Evolutionary conservation across 2,797 vertebrate species (phyloP).

Genomic region (Gadopsis bispinosus): DNA sequence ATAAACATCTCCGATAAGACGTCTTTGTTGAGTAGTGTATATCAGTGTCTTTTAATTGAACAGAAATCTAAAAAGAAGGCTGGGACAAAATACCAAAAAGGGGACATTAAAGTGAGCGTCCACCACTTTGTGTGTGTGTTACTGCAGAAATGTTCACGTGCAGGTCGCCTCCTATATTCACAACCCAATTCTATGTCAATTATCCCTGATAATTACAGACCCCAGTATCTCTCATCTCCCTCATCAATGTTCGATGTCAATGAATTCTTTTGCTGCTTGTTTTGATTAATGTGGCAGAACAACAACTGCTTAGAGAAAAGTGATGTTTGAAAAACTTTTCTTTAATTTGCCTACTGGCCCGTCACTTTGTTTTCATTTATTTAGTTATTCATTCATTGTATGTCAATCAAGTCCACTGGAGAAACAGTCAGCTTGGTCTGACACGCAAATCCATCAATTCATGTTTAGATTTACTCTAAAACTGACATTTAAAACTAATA

Average conservation of each 20-base stretch:
- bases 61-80: constrained; percentile 37
- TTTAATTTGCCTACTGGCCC: neutral
- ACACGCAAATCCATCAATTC: neutral
- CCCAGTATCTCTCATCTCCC: constrained; percentile 1
- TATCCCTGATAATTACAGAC: constrained; percentile 61
- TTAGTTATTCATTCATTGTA: constrained; percentile 1
- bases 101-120: neutral
- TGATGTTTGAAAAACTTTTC: neutral
- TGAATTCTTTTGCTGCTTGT: neutral
- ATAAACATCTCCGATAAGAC: constrained; percentile 68
- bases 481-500: neutral
- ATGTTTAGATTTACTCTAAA: constrained; percentile 8
- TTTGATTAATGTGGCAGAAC: neutral
- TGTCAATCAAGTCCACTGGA: neutral
- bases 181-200: constrained; percentile 63
- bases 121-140: constrained; percentile 13
- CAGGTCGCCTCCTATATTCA: constrained; percentile 45
- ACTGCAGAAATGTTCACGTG: neutral
- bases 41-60: constrained; percentile 36
- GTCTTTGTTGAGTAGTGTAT: constrained; percentile 54
- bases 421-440: neutral
- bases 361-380: neutral
- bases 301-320: neutral
- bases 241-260: constrained; percentile 71
- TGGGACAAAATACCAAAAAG: constrained; percentile 57